Evolutionary conservation across 2,113 vertebrate genomes (phyloP), one percentile per base, ranked within the genome.

Genomic region (Eurypyga helias): DNA sequence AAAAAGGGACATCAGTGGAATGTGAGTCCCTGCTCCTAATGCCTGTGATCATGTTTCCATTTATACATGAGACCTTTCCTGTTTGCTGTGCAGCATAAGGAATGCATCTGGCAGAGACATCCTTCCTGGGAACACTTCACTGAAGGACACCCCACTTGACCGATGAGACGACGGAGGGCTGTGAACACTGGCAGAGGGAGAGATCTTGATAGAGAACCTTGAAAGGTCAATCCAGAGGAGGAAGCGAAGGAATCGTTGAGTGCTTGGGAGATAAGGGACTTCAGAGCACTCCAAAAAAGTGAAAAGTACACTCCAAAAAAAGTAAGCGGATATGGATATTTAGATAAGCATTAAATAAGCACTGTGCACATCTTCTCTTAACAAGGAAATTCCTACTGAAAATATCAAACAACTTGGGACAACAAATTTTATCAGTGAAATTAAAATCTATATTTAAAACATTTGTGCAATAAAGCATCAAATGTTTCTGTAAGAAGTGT

Each of bases 61-160:
- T 17, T 6, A n/a, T 38, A 26, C 29, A 46, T 0, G 0, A 95
- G 55, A 70, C 65, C 20, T 95, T 86, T 93, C 60, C 64, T 86
- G 71, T 88, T 90, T 92, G 55, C 57, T 24, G 9, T 1, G 2
- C 36, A 61, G n/a, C 66, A 62, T 57, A 48, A 94, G 49, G 77
- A 93, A 76, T 72, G 57, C 0, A 0, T 45, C 46, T 51, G 33
- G 23, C 23, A 66, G 76, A 83, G 38, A 79, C 48, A 82, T 81
- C 80, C 94, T 91, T 96, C 88, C 90, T 72, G 69, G 89, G 45
- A 82, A 6, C 88, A 84, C 94, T 96, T 84, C 76, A 92, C 69
- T 71, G 86, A 90, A 97, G 95, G 69, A 89, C 61, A 66, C 87
- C 60, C 86, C 83, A 34, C 77, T 90, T 64, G 45, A 89, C 28